Base-by-base conservation (phyloP, 2,888 invertebrate genomes). In the Fragum fragum region DNA sequence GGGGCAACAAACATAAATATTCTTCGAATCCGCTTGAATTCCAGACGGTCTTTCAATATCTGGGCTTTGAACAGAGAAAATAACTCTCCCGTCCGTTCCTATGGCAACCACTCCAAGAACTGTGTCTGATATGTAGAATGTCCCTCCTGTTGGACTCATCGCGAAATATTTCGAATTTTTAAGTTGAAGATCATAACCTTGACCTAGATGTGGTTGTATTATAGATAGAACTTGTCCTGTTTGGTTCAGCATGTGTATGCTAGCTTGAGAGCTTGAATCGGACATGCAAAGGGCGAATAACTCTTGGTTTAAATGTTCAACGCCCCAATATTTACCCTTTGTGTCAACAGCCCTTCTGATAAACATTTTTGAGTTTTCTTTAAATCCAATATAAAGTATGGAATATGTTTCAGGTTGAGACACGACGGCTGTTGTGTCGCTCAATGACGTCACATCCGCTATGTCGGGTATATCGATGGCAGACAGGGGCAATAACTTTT, bases 101-200 rank as follows among this genome's bases (percentile, higher is more conserved):
- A 78, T 52, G 29, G 78, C 78, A 42, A 61, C 39, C 23, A 78
- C 57, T 18, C 73, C 39, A 18, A 55, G 23, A 57, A 42, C 36
- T 11, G 53, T 47, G 47, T 78, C 78, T 6, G 73, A 53, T 21
- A 78, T 42, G 36, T 78, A 78, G 39, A 78, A 39, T 7, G 78
- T 78, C 28, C 78, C 78, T 26, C 78, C 78, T 16, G 68, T 39
- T 6, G 78, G 78, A 59, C 78, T 78, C 1, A 73, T 66, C 0
- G 73, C 59, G 18, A 78, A 68, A 29, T 73, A 68, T 18, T 55
- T 71, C 16, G 73, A 32, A n/a, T 42, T 39, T 14, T 61, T 47
- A 5, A 63, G 26, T 36, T 63, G 32, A 21, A 53, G 57, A 7
- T 66, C 42, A 42, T 73, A 42, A 57, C 39, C 47, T 21, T 26